Base-by-base conservation (phyloP, 1,140 invertebrate species). In the Camponotus vicinus region DNA sequence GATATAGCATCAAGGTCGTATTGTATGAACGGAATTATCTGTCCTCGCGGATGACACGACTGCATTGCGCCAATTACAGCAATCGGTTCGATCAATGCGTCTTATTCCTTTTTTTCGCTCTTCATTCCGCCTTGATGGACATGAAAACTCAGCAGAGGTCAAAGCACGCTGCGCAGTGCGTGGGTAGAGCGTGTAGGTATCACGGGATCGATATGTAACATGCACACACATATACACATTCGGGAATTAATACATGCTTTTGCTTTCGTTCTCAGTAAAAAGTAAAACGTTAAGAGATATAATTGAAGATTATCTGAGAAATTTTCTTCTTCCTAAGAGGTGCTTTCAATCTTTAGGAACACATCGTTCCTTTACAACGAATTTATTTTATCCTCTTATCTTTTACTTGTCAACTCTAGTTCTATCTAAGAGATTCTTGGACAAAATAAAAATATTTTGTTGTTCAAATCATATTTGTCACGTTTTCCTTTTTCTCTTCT, bases 1-100 rank as follows among this genome's bases (percentile, higher is more conserved):
- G 78, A 90, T 92, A 92, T 92, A 93, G 92, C 91, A 90, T 79
- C 93, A 94, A 94, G 94, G 93, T 94, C 93, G 90, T 92, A 89
- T 92, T 93, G 91, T 92, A 91, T 91, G 89, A 93, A 92, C 90
- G 91, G 89, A 93, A 94, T 94, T 94, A 94, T 94, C 92, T 91
- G 90, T 93, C 90, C 92, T 92, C 91, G 92, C 86, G 88, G 92
- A 93, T 92, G 90, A 93, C 91, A 92, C 89, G 92, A 94, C 93
- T 93, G 92, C 92, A 93, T 93, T 93, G 92, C 92, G 92, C 91
- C 92, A 92, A 93, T 93, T 93, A 93, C 88, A 89, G 79, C 86
- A 73, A 88, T 85, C 87, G 85, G 85, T 92, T 88, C 71, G 83
- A 92, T 91, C 87, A 80, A 82, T 78, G 34, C 15, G 71, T 88